Evolutionary conservation across 2,888 invertebrate species (phyloP).

Genomic region (Lagria hirta): DNA sequence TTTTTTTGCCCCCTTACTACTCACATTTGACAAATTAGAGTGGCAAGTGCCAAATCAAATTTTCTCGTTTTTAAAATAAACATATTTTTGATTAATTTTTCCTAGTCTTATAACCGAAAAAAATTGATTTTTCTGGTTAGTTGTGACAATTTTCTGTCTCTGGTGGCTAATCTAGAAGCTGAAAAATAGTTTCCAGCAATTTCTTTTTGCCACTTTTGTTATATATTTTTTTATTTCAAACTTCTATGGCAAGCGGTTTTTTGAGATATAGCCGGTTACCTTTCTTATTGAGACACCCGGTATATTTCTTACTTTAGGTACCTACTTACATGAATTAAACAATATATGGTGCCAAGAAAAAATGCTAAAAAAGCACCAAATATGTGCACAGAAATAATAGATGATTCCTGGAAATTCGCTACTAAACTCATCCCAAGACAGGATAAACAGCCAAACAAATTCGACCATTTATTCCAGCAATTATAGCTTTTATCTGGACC

Average conservation of each 20-base stretch:
- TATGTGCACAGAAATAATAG: slow-evolving; percentile 58
- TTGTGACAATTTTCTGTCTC: no score
- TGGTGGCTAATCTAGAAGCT: no score
- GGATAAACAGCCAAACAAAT: slow-evolving; percentile 56
- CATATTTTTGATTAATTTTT: no score
- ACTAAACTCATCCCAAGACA: slow-evolving; percentile 61
- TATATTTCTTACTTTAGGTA: no score
- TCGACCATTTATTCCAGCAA: slow-evolving; percentile 41
- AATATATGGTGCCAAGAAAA: slow-evolving; percentile 58
- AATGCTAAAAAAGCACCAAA: slow-evolving; percentile 62
- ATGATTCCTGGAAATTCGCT: slow-evolving; percentile 65
- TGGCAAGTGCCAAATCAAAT: no score
- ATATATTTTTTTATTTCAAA: neutral
- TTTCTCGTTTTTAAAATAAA: no score
- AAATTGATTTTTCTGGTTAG: no score
- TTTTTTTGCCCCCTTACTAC: no score
- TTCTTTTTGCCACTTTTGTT: neutral
- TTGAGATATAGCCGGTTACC: neutral
- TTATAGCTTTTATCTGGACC: slow-evolving; percentile 26
- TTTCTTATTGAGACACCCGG: slow-evolving; percentile 1
- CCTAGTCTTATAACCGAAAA: no score
- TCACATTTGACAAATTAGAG: no score
- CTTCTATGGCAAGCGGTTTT: slow-evolving; percentile 3
- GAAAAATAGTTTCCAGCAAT: neutral
- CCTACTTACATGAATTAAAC: slow-evolving; percentile 57